Base-by-base conservation (phyloP, 2,888 invertebrate genomes). In the Dromius quadrimaculatus region DNA sequence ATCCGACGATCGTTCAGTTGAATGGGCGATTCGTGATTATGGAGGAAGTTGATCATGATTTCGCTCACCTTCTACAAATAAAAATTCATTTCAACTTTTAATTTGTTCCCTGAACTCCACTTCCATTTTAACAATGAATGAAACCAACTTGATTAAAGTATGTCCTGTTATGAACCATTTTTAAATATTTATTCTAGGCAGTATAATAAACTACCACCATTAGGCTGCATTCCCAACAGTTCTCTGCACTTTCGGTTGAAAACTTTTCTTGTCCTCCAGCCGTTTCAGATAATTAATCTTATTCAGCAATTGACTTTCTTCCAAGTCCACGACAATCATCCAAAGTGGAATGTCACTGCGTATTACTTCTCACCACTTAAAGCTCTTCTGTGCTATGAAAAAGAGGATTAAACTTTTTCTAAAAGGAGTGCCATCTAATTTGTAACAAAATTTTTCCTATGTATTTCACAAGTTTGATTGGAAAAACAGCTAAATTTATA, bases 281-380 rank as follows among this genome's bases (percentile, higher is more conserved):
- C 66, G 54, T 22, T 66, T 66, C 41, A 36, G 38, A 57, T 66
- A 66, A 66, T 66, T 66, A 66, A 66, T 66, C 66, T 66, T 66
- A 66, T 66, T 66, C 66, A 66, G 66, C 41, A 54, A 22, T 41
- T 54, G 68, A 23, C 54, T 41, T 65, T 66, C 65, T 54, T 23
- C 41, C 28, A 34, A 57, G 23, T 57, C 57, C 54, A 34, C 20
- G 6, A 34, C 28, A 57, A 57, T 66, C 54, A 66, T 66, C 54
- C 54, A 59, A 38, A 66, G 38, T 54, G 54, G 41, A 66, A 66
- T 66, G 66, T 66, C 66, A 54, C 66, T 57, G 66, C 38, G 38
- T 66, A 57, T 34, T 54, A 32, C 54, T 57, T 54, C 50, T 66
- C 41, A 13, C 20, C 59, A 59, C 34, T 59, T 59, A 59, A 28